A percentile compares a stretch with the other conserved stretches of the same genome.
phyloP scores from a whole-genome alignment of 1,140 invertebrate species.

The Heliconius congener region DNA sequence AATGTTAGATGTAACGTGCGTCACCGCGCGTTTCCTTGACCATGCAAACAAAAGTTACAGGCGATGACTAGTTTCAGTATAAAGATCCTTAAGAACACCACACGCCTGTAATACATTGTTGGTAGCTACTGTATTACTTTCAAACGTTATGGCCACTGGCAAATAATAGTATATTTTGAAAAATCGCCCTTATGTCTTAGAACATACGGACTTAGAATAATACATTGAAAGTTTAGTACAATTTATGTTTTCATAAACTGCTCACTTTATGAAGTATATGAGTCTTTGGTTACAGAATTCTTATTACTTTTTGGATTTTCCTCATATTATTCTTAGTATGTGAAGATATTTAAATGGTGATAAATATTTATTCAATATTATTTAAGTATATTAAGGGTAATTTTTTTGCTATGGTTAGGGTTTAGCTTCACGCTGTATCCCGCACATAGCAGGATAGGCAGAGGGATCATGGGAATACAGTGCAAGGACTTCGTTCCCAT shows the following conservation, averaged over 20 bases:
- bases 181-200: neutral
- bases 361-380: neutral
- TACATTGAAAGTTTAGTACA: neutral
- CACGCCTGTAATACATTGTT: neutral
- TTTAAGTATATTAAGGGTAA: too few relatives aligned
- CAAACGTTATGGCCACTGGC: neutral
- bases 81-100: neutral
- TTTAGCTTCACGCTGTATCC: too few relatives aligned
- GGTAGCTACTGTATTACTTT: neutral
- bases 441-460: too few relatives aligned
- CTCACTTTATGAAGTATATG: slow-evolving; percentile 16
- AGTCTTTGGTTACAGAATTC: slow-evolving; percentile 11
- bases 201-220: neutral
- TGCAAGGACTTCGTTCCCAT: too few relatives aligned
- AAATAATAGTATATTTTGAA: neutral
- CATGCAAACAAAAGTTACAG: neutral
- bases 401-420: too few relatives aligned
- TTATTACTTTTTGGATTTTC: neutral
- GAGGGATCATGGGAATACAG: too few relatives aligned
- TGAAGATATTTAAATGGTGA: neutral
- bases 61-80: neutral
- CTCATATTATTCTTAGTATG: neutral
- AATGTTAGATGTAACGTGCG: too few relatives aligned
- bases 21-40: too few relatives aligned
- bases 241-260: slow-evolving; percentile 30